Evolutionary conservation across 1,140 invertebrate species (phyloP), one percentile per base, ranked within the genome.

Genomic region (Pseudomyrmex dendroicus): DNA sequence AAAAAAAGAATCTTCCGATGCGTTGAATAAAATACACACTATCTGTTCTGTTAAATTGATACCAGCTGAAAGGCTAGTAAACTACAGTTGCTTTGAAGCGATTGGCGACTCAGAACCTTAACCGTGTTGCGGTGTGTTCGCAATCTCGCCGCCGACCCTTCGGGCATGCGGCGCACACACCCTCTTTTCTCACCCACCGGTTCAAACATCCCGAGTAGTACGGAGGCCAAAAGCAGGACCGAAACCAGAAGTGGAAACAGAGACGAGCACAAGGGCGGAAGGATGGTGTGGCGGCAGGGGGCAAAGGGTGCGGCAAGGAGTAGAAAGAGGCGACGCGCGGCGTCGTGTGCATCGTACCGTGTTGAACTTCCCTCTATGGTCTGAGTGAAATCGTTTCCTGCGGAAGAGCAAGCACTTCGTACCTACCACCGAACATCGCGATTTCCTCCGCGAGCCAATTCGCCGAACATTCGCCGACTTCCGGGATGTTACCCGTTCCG

Each of bases 361-460:
- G 67, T 74, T 82, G 82, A 87, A 86, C 48, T 87, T 84, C 35
- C 70, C 48, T 73, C 48, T 57, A 73, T 52, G 80, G 86, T 76
- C 78, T 63, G 57, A 72, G 66, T 82, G 56, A 61, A 85, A 88
- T 88, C 86, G 86, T 70, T 87, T 88, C 86, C 86, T 87, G 72
- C 48, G 74, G 72, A 72, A 73, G 59, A 57, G 54, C 86, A 56
- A 72, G 76, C 76, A 82, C 86, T 88, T 80, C 86, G 66, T 78
- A 88, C 62, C 73, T 50, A 57, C 83, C 80, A 59, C 70, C 86
- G 74, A 88, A 73, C 74, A 87, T 72, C 83, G 61, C 83, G 70
- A 76, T 76, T 82, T 78, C 82, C 78, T 87, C 76, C 76, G 73
- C 22, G 74, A 80, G 68, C 56, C 85, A 84, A 88, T 84, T 62